Conservation (phyloP, 2,113 vertebrate genomes). For the Bubo blakistoni region DNA sequence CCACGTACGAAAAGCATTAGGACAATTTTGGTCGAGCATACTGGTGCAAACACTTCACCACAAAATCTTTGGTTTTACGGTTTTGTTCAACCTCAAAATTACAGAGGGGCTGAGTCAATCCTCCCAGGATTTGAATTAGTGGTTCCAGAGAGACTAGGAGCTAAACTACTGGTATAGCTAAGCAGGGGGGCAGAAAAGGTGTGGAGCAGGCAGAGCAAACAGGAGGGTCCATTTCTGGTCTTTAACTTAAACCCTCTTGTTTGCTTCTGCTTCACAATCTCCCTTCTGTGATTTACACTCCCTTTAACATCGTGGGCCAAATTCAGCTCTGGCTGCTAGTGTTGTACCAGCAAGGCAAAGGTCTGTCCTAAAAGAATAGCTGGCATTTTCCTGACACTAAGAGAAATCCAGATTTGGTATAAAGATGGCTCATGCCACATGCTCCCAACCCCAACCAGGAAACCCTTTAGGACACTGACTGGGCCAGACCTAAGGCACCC, state of each 20-base stretch:
- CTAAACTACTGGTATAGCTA: not conserved
- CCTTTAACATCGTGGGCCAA: not conserved
- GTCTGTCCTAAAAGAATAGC: not conserved
- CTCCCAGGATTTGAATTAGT: not conserved
- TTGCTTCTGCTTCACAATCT: not conserved
- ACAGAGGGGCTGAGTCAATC: not conserved
- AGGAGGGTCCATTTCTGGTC: not conserved
- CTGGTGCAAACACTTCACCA: not conserved
- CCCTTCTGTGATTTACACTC: not conserved
- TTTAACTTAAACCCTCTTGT: not conserved
- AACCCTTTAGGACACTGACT: not conserved
- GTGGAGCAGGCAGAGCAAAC: constrained; percentile 38
- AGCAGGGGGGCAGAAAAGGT: constrained; percentile 2
- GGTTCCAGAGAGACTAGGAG: not conserved
- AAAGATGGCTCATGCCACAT: not conserved
- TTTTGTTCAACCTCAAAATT: constrained; percentile 7
- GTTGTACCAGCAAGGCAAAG: not conserved
- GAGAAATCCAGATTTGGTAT: not conserved
- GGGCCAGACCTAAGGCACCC: not conserved
- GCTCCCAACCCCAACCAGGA: not conserved
- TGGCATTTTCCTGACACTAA: not conserved
- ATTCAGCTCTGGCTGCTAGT: not conserved
- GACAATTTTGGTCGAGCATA: not conserved
- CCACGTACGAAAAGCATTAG: not conserved
- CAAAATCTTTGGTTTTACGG: not conserved